Evolutionary conservation across 1,140 invertebrate genomes (phyloP), one percentile per base, ranked within the genome.

Genomic region (Chironomus striatipennis): DNA sequence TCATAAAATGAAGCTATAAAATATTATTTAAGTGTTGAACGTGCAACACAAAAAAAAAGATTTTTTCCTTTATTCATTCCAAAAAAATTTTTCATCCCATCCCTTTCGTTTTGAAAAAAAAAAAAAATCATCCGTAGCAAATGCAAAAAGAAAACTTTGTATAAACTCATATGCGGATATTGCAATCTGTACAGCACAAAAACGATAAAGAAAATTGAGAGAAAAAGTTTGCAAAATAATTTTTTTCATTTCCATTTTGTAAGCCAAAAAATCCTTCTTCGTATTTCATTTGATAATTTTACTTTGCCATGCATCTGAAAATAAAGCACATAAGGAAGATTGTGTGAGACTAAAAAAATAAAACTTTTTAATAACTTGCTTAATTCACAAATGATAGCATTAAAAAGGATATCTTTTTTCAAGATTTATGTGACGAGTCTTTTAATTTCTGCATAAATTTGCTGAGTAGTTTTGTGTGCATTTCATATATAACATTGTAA

Each of bases 1-100:
- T 15, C 12, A 57, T 57, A 57, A 57, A 57, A 57, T 57, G 5
- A n/a, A 57, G 65, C 20, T 20, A 70, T 70, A 70, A 70, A 70
- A 70, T 57, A 70, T 70, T 70, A 70, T 70, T 70, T 70, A 70
- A 17, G 4, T 20, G 5, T 70, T 20, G 20, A 70, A 70, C 65
- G 17, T 70, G 65, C 18, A 20, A 34, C 1, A 34, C 65, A 12
- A 70, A 70, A 70, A 4, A 57, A 15, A 57, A 7, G 24, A 34
- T 34, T 34, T n/a, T n/a, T n/a, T n/a, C n/a, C n/a, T n/a, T n/a
- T n/a, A n/a, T n/a, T n/a, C n/a, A n/a, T n/a, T n/a, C n/a, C 24
- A 34, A 1, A 34, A 34, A 34, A 2, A 2, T 34, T 34, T 34
- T 34, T 5, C 5, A 34, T 34, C 24, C 24, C 24, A 18, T 4